These are phyloP conservation scores for Diadema setosum DNA, from an alignment of 35 echinoderm and acorn worm genomes.

Conservation along the genomic window DNA sequence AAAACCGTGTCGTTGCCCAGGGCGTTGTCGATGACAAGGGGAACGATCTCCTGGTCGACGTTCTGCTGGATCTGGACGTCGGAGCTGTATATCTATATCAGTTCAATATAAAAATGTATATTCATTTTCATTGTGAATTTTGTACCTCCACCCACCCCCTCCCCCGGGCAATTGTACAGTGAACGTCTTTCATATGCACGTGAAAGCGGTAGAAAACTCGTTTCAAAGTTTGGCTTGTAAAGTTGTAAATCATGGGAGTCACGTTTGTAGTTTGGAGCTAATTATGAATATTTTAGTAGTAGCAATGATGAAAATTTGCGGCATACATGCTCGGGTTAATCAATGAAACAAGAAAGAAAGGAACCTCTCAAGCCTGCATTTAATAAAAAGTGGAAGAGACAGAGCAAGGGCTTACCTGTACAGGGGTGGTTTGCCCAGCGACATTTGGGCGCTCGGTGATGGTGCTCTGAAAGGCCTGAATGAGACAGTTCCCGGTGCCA, in stretches of 20 bases:
- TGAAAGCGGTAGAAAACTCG: too few relatives aligned
- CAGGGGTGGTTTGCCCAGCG: background rate
- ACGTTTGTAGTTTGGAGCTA: too few relatives aligned
- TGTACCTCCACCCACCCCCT: too few relatives aligned
- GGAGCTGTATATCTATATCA: background rate
- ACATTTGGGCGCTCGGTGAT: background rate
- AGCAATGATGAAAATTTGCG: background rate
- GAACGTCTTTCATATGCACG: too few relatives aligned
- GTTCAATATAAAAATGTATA: too few relatives aligned
- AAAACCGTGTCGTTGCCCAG: background rate
- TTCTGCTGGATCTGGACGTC: background rate
- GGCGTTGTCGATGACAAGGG: background rate
- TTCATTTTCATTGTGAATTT: too few relatives aligned
- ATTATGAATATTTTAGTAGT: too few relatives aligned
- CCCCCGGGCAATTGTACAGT: too few relatives aligned
- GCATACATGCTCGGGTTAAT: background rate
- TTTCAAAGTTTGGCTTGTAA: too few relatives aligned
- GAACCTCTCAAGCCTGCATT: background rate
- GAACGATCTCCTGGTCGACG: background rate
- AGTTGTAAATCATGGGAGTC: too few relatives aligned
- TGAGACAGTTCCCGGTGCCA: background rate
- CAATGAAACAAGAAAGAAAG: background rate
- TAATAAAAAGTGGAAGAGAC: background rate
- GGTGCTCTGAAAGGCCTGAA: background rate
- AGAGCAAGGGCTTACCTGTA: background rate